A percentile compares a stretch with the other conserved stretches of the same genome.
Evolutionary conservation across 2,888 invertebrate species (phyloP).

Genomic region (Erynnis tages): DNA sequence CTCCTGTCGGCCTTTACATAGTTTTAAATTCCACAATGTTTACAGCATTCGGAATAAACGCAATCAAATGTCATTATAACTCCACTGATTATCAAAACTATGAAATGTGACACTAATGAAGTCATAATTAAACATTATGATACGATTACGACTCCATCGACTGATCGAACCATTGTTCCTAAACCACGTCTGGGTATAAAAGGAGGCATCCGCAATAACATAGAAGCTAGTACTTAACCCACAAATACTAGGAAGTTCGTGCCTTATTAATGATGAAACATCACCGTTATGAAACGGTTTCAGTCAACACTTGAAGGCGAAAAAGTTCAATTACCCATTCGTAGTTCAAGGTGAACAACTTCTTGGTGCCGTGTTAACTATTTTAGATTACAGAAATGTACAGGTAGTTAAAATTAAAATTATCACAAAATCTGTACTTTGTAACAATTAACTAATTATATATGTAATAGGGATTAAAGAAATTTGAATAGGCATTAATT

Average conservation of each 20-base stretch:
- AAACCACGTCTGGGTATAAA: conserved; percentile 5
- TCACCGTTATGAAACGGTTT: conserved; percentile 16
- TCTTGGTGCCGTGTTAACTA: not conserved
- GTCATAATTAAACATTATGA: not conserved
- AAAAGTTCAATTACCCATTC: not conserved
- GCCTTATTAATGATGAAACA: conserved; percentile 12
- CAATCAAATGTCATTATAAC: too few relatives aligned
- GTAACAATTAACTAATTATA: too few relatives aligned
- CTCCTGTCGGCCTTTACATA: too few relatives aligned
- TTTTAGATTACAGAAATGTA: too few relatives aligned
- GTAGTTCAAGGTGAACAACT: conserved; percentile 9
- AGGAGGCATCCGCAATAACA: conserved; percentile 29
- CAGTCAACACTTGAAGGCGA: conserved; percentile 10
- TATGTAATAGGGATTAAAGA: too few relatives aligned
- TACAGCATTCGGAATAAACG: too few relatives aligned
- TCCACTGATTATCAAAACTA: too few relatives aligned
- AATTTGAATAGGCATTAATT: too few relatives aligned
- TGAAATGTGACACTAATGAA: too few relatives aligned
- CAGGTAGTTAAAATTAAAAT: not conserved
- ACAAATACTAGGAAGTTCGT: conserved; percentile 30
- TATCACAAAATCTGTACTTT: too few relatives aligned
- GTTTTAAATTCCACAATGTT: too few relatives aligned
- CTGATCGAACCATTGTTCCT: not conserved
- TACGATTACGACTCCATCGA: not conserved
- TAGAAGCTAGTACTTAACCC: conserved; percentile 30